Conservation (phyloP, 1,140 invertebrate species). For the Hyles vespertilio region DNA sequence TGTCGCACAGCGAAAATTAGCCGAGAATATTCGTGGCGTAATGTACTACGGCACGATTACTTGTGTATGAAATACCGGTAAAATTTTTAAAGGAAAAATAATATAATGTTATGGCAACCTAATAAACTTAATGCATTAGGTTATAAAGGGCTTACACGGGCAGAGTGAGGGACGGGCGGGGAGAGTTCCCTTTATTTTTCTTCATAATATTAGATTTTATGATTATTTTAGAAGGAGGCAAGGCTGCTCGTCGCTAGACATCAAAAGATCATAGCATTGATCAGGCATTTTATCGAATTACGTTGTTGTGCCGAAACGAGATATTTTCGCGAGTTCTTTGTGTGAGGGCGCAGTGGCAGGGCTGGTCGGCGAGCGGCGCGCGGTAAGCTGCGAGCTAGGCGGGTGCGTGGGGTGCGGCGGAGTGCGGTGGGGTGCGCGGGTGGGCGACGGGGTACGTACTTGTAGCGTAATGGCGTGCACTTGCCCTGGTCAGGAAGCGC, state of each 20-base stretch:
- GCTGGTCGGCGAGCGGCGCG: slow-evolving; percentile 28
- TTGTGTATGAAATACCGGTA: slow-evolving; percentile 33
- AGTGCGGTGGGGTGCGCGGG: slow-evolving; percentile 16
- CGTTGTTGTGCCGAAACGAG: slow-evolving; percentile 24
- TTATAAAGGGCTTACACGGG: slow-evolving; percentile 45
- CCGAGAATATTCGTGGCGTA: background rate
- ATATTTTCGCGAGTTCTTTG: slow-evolving; percentile 37
- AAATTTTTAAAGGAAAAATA: slow-evolving; percentile 39
- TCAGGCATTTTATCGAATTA: slow-evolving; percentile 31
- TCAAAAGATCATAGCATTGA: slow-evolving; percentile 27
- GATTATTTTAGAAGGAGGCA: slow-evolving; percentile 46
- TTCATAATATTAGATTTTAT: slow-evolving; percentile 49
- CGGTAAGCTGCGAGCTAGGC: background rate
- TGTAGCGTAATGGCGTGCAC: slow-evolving; percentile 67
- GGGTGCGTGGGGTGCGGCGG: too few relatives aligned
- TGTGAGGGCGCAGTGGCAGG: slow-evolving; percentile 27
- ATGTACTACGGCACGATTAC: background rate
- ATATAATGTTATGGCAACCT: slow-evolving; percentile 52
- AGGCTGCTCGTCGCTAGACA: slow-evolving; percentile 22
- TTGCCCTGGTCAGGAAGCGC: slow-evolving; percentile 73
- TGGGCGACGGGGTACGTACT: slow-evolving; percentile 34
- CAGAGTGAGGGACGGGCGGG: slow-evolving; percentile 28
- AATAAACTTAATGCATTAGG: slow-evolving; percentile 62
- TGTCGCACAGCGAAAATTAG: background rate
- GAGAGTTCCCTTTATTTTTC: slow-evolving; percentile 39